These are phyloP conservation scores for Takifugu rubripes DNA, from an alignment of 2,797 vertebrate genomes.

Conservation along the genomic window DNA sequence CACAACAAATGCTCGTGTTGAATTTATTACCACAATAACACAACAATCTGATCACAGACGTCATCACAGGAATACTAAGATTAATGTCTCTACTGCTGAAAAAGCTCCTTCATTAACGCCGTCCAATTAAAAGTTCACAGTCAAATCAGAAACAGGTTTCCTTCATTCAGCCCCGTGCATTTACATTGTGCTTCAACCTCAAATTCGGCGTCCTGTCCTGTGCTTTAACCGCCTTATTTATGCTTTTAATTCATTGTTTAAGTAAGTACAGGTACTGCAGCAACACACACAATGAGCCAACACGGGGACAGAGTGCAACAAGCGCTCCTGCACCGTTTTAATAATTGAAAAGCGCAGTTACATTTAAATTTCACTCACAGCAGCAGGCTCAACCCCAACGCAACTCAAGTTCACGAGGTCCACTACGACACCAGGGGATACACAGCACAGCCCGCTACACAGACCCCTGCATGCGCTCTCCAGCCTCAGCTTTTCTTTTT, in stretches of 20 bases:
- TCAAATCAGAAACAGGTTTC: conserved; percentile 40
- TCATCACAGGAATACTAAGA: conserved; percentile 30
- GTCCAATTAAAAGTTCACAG: conserved; percentile 39
- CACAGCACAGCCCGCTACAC: conserved; percentile 15
- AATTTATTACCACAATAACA: conserved; percentile 64
- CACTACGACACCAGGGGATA: conserved; percentile 34
- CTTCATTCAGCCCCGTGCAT: conserved; percentile 43
- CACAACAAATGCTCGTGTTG: conserved; percentile 20
- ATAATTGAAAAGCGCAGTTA: conserved; percentile 30
- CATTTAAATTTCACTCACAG: conserved; percentile 23
- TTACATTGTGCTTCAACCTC: conserved; percentile 58
- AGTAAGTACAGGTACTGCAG: conserved; percentile 30
- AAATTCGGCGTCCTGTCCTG: conserved; percentile 23
- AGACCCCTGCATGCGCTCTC: conserved; percentile 4
- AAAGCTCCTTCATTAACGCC: conserved; percentile 26
- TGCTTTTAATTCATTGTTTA: conserved; percentile 2
- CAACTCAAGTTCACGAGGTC: conserved; percentile 24
- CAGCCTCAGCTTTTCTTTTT: background rate
- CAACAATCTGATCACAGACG: conserved; percentile 43
- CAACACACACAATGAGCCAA: conserved; percentile 33
- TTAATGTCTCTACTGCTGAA: conserved; percentile 27
- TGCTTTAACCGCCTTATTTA: conserved; percentile 21
- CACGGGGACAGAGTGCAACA: conserved; percentile 29
- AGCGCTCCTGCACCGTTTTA: conserved; percentile 10
- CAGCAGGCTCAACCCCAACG: conserved; percentile 20